Evolutionary conservation across 2,888 invertebrate genomes (phyloP).

Genomic region (Netelia virgata): DNA sequence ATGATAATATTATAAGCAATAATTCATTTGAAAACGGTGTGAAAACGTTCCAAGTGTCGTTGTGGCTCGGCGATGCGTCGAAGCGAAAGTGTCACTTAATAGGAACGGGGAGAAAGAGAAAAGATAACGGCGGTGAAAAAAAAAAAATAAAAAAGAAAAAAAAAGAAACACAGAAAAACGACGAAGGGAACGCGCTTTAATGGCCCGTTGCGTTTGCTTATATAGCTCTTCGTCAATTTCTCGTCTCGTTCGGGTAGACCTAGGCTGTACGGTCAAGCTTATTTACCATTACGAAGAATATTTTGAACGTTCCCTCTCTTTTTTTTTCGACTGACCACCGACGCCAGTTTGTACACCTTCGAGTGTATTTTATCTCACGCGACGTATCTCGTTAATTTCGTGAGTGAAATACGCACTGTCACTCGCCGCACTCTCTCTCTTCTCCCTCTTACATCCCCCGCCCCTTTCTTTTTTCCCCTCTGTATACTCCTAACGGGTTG

Average conservation of each 20-base stretch:
- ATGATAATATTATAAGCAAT: slow-evolving; percentile 34
- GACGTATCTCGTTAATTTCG: slow-evolving; percentile 68
- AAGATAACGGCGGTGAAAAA: slow-evolving; percentile 41
- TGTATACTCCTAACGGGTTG: slow-evolving; percentile 29
- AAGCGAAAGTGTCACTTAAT: slow-evolving; percentile 54
- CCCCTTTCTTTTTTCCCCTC: slow-evolving; percentile 1
- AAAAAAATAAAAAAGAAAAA: slow-evolving; percentile 50
- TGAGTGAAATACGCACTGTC: slow-evolving; percentile 64
- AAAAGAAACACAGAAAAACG: slow-evolving; percentile 7
- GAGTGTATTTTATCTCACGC: slow-evolving; percentile 65
- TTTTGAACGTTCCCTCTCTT: slow-evolving; percentile 26
- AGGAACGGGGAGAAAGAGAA: slow-evolving; percentile 33
- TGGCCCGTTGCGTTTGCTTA: slow-evolving; percentile 24
- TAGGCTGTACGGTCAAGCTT: slow-evolving; percentile 34
- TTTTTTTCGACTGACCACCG: slow-evolving; percentile 18
- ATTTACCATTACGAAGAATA: slow-evolving; percentile 49
- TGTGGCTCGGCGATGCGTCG: slow-evolving; percentile 23
- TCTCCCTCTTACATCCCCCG: background rate
- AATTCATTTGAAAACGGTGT: slow-evolving; percentile 25
- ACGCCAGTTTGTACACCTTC: slow-evolving; percentile 35
- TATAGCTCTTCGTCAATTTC: slow-evolving; percentile 28
- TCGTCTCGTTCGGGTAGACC: slow-evolving; percentile 39
- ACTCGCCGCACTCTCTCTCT: slow-evolving; percentile 10
- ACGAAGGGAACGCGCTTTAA: slow-evolving; percentile 33
- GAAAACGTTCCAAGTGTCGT: slow-evolving; percentile 17